A percentile compares a stretch with the other conserved stretches of the same genome.
phyloP scores from a whole-genome alignment of 2,888 invertebrate genomes.

The Lomographa bimaculata region DNA sequence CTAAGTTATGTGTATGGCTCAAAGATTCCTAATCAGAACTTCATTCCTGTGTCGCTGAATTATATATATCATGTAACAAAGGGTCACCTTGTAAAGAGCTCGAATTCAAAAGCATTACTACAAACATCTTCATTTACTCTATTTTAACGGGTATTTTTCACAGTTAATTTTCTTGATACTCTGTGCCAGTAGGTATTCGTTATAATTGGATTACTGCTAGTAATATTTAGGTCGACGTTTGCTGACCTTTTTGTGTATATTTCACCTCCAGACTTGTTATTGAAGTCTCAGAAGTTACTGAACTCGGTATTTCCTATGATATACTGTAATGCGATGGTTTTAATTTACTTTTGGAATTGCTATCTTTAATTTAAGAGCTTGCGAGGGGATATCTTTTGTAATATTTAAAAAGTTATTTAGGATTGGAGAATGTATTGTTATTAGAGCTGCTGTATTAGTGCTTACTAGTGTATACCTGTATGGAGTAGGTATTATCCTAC shows the following conservation, averaged over 20 bases:
- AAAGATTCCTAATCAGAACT: too few relatives aligned
- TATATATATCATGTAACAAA: too few relatives aligned
- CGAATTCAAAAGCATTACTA: too few relatives aligned
- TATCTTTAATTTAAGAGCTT: conserved; percentile 17
- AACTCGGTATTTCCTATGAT: conserved; percentile 43
- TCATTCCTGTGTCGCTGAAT: too few relatives aligned
- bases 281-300: conserved; percentile 41
- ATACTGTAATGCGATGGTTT: conserved; percentile 30
- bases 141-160: conserved; percentile 7
- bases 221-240: conserved; percentile 66
- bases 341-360: conserved; percentile 29
- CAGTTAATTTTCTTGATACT: conserved; percentile 32
- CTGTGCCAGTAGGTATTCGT: conserved; percentile 45
- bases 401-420: background rate
- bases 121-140: conserved; percentile 16
- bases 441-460: too few relatives aligned
- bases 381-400: conserved; percentile 7
- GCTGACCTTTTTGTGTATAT: conserved; percentile 58
- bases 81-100: too few relatives aligned
- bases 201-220: conserved; percentile 61
- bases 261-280: conserved; percentile 57
- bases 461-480: too few relatives aligned
- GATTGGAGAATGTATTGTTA: too few relatives aligned
- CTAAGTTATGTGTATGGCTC: too few relatives aligned
- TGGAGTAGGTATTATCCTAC: too few relatives aligned